A percentile compares a stretch with the other conserved stretches of the same genome.
These are phyloP conservation scores for Osmerus eperlanus DNA, from an alignment of 2,113 vertebrate species.

Conservation along the genomic window DNA sequence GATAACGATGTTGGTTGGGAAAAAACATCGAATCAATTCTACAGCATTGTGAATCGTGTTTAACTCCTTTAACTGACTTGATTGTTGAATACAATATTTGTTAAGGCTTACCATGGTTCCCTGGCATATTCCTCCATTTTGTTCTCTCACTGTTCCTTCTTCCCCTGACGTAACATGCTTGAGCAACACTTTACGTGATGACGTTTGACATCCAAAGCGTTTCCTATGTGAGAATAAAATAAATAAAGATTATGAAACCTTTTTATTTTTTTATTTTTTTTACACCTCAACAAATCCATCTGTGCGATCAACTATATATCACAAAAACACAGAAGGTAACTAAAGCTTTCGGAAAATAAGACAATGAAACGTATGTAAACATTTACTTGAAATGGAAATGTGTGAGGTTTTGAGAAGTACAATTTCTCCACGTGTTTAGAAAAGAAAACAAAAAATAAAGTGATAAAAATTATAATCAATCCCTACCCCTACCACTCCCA, in stretches of 20 bases:
- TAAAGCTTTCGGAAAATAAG: too few species aligned
- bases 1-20: not conserved
- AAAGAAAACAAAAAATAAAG: too few species aligned
- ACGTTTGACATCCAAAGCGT: too few species aligned
- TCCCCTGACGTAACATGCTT: conserved; percentile 37
- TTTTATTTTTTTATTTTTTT: not conserved
- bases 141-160: conserved; percentile 55
- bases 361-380: too few species aligned
- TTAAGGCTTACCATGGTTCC: conserved; percentile 84
- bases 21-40: not conserved
- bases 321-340: not conserved
- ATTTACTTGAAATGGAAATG: too few species aligned
- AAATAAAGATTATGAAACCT: not conserved
- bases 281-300: not conserved
- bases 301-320: not conserved
- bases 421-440: too few species aligned
- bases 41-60: too few species aligned
- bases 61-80: too few species aligned
- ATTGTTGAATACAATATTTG: not conserved
- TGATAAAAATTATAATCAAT: not conserved
- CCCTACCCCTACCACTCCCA: not conserved
- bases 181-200: too few species aligned
- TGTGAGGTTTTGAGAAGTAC: too few species aligned
- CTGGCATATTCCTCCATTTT: conserved; percentile 97
- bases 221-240: too few species aligned